phyloP scores from a whole-genome alignment of 1,140 invertebrate species.

The Globodera rostochiensis region DNA sequence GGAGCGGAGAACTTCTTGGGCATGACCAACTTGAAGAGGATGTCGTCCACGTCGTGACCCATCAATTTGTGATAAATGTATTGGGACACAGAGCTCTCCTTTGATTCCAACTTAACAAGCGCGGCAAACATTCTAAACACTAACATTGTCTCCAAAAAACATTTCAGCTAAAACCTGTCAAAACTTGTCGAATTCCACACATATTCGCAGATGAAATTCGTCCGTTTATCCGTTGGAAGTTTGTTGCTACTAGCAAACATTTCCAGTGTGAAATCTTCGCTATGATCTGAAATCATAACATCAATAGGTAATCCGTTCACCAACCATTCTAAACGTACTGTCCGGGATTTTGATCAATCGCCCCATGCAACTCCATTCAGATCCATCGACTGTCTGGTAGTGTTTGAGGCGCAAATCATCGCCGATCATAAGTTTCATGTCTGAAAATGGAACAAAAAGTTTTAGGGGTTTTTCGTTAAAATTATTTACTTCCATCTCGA shows the following conservation, averaged over 20 bases:
- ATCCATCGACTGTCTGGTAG: slow-evolving; percentile 68
- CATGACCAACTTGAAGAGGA: slow-evolving; percentile 71
- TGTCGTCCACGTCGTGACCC: slow-evolving; percentile 95
- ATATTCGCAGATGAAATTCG: slow-evolving; percentile 97
- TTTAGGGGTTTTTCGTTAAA: not conserved
- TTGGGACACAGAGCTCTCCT: slow-evolving; percentile 90
- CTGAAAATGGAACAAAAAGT: slow-evolving; percentile 23
- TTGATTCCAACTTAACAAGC: slow-evolving; percentile 89
- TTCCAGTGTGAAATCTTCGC: slow-evolving; percentile 96
- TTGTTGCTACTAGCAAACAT: slow-evolving; percentile 72
- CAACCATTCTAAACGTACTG: slow-evolving; percentile 69
- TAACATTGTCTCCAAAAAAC: not conserved
- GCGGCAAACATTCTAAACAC: slow-evolving; percentile 86
- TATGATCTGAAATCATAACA: slow-evolving; percentile 74
- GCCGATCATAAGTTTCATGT: slow-evolving; percentile 95
- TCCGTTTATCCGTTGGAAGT: slow-evolving; percentile 61
- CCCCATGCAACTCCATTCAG: slow-evolving; percentile 86
- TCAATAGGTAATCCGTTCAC: not conserved
- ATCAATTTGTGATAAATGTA: slow-evolving; percentile 95
- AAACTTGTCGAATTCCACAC: slow-evolving; percentile 99
- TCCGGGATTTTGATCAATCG: slow-evolving; percentile 97
- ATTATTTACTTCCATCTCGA: slow-evolving; percentile 74
- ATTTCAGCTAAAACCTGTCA: slow-evolving; percentile 75
- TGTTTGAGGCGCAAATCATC: slow-evolving; percentile 93
- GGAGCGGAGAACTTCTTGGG: slow-evolving; percentile 84